Base-by-base conservation (phyloP, 2,888 invertebrate species). In the Ornithoptera alexandrae region DNA sequence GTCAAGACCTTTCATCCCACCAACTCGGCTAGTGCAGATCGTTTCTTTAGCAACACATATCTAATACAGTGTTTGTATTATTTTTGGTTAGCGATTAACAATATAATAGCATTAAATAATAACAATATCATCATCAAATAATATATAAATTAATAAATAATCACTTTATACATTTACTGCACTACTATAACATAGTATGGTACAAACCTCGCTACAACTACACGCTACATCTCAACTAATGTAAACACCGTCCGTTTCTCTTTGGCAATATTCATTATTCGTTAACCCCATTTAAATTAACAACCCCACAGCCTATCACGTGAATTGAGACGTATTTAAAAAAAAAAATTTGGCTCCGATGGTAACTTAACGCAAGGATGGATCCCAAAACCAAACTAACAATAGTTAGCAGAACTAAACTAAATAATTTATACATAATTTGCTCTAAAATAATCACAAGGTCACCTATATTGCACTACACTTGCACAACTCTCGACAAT, bases 141-240 rank as follows among this genome's bases (percentile, higher is more conserved):
- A 20, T 18, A 39, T 50, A 61, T 50, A 53, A 30, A 64, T 59
- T 57, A 17, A 50, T 57, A 62, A 63, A 67, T 18, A 4, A 20
- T 20, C 18, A 8, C 57, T 22, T 20, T 57, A 5, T 56, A 18
- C 57, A n/a, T 18, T 57, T 6, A 57, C n/a, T 20, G 20, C 12
- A 22, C 65, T 69, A 65, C 57, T 65, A 74, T 80, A 81, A 83
- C 69, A 81, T 39, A 39, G 39, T 83, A 85, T 81, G 84, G 85
- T 85, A 86, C 85, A 85, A 84, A 83, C 81, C 74, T 81, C 80
- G 77, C 80, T 83, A 81, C 73, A 71, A 72, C 76, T 77, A 79
- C 62, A 79, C 83, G 83, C 68, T 58, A 59, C 59, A 66, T 65
- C 62, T 50, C 22, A 15, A 71, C 70, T 74, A 73, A 69, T 73